These are phyloP conservation scores for Oncorhynchus tshawytscha DNA, from an alignment of 2,113 vertebrate species.

Conservation along the genomic window DNA sequence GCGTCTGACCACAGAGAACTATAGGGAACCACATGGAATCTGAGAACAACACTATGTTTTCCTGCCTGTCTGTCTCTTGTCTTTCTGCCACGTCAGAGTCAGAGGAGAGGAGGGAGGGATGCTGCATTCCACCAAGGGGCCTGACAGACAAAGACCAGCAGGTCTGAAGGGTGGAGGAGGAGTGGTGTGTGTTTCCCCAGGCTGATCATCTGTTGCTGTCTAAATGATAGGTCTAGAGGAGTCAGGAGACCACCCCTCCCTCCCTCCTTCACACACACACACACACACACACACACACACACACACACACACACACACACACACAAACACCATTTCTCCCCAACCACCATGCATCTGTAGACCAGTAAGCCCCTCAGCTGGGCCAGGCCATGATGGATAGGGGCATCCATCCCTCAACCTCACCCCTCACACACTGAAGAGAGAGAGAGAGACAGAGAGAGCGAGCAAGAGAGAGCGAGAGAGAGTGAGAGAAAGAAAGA, in stretches of 20 bases:
- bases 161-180: constrained; percentile 18
- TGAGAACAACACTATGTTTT: constrained; percentile 66
- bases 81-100: constrained; percentile 56
- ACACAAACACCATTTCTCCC: no score
- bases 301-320: no score
- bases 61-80: constrained; percentile 49
- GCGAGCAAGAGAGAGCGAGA: constrained; percentile 5
- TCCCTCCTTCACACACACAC: no score
- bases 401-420: no score
- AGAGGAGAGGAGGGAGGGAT: background rate
- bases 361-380: no score
- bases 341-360: no score
- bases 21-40: constrained; percentile 21
- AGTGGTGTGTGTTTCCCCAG: no score
- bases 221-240: no score
- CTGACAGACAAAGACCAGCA: constrained; percentile 65
- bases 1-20: constrained; percentile 45
- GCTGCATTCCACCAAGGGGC: constrained; percentile 40
- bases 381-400: no score
- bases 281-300: no score
- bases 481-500: constrained; percentile 21
- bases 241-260: no score
- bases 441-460: background rate
- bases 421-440: background rate
- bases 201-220: no score